These are phyloP conservation scores for Gibbula magus DNA, from an alignment of 2,888 invertebrate species.

Conservation along the genomic window DNA sequence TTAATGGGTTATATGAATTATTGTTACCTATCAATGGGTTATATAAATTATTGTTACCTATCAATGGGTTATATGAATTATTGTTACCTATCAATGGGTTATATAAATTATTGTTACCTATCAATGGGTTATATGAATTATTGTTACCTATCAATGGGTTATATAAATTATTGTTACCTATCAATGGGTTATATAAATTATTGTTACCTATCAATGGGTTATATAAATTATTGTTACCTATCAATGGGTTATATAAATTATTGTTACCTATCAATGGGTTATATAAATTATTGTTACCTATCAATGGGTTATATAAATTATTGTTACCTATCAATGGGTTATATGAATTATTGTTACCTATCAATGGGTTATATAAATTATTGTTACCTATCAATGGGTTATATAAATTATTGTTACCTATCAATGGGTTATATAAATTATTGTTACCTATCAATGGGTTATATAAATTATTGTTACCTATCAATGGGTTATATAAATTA, in stretches of 20 bases:
- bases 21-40: background rate
- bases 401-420: background rate
- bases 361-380: background rate
- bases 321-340: too few species aligned
- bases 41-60: background rate
- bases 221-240: background rate
- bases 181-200: too few species aligned
- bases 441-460: too few species aligned
- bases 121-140: too few species aligned
- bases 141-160: background rate
- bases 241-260: too few species aligned
- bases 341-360: background rate
- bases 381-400: too few species aligned
- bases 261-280: background rate
- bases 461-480: background rate
- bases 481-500: background rate
- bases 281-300: background rate
- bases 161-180: background rate
- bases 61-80: too few species aligned
- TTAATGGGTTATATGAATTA: too few species aligned
- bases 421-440: background rate
- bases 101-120: background rate
- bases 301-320: background rate
- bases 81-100: background rate
- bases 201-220: background rate